Percentiles rank a stretch among this genome's conserved stretches.
phyloP scores from a whole-genome alignment of 2,888 invertebrate species.

The Pristionchus fissidentatus region DNA sequence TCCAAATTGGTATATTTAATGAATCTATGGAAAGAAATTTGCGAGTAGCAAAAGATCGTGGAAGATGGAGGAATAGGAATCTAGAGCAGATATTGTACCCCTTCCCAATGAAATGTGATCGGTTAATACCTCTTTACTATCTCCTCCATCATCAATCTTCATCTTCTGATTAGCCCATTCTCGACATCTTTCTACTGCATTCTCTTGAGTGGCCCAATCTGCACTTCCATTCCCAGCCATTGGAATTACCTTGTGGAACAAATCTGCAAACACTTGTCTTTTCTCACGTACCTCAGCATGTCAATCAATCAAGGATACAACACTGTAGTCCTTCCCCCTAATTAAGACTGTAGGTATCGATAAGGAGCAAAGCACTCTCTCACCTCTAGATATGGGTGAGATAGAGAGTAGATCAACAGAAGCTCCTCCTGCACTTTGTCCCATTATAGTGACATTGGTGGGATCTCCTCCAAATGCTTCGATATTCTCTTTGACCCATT shows the following conservation, averaged over 20 bases:
- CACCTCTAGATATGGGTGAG: neutral
- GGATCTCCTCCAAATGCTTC: slow-evolving; percentile 9
- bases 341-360: too few relatives aligned
- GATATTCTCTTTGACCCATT: slow-evolving; percentile 21
- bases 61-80: too few relatives aligned
- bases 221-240: slow-evolving; percentile 39
- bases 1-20: neutral
- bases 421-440: slow-evolving; percentile 42
- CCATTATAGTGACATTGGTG: slow-evolving; percentile 21
- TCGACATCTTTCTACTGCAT: neutral
- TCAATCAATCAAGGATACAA: too few relatives aligned
- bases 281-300: neutral
- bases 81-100: too few relatives aligned
- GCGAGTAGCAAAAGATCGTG: too few relatives aligned
- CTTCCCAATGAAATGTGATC: too few relatives aligned
- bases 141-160: slow-evolving; percentile 12
- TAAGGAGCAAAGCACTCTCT: neutral
- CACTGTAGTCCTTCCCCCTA: too few relatives aligned
- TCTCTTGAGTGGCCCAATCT: neutral
- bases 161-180: neutral
- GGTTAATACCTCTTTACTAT: slow-evolving; percentile 3
- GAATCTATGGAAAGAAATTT: too few relatives aligned
- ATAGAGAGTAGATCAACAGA: slow-evolving; percentile 32
- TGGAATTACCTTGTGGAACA: slow-evolving; percentile 43
- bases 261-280: neutral